Conservation (phyloP, 2,113 vertebrate genomes). For the Pleuronectes platessa region DNA sequence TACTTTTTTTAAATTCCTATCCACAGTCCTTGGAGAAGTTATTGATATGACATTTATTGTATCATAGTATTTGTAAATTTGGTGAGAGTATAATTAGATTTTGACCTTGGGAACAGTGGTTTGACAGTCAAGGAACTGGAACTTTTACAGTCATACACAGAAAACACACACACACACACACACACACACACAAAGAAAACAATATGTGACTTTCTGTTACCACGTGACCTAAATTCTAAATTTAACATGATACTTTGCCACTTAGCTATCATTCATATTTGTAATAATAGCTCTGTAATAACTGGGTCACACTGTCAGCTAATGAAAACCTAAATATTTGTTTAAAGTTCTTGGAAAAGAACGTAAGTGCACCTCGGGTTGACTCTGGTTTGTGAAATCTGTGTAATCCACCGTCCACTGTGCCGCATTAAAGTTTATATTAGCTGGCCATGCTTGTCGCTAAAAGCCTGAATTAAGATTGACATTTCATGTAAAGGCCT, state of each 20-base stretch:
- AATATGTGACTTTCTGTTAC: no score
- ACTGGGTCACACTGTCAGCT: background rate
- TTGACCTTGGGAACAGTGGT: background rate
- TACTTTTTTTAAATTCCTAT: background rate
- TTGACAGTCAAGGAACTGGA: background rate
- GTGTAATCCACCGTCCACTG: background rate
- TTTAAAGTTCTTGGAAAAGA: background rate
- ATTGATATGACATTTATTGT: background rate
- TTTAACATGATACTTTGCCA: no score
- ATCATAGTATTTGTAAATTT: background rate
- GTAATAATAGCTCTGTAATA: background rate
- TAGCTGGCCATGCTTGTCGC: conserved; percentile 37
- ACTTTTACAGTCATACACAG: background rate
- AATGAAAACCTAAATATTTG: background rate
- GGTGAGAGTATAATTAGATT: background rate
- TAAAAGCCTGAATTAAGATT: conserved; percentile 46
- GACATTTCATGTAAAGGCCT: conserved; percentile 66
- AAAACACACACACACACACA: background rate
- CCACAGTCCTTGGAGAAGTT: background rate
- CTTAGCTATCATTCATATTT: no score
- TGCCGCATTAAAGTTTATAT: conserved; percentile 5
- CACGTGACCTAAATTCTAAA: no score
- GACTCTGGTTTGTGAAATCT: background rate
- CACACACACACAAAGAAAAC: background rate
- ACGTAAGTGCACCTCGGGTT: background rate